A percentile compares a stretch with the other conserved stretches of the same genome.
Evolutionary conservation across 35 echinoderm and acorn worm species (phyloP).

Genomic region (Nesometra sesokonis): DNA sequence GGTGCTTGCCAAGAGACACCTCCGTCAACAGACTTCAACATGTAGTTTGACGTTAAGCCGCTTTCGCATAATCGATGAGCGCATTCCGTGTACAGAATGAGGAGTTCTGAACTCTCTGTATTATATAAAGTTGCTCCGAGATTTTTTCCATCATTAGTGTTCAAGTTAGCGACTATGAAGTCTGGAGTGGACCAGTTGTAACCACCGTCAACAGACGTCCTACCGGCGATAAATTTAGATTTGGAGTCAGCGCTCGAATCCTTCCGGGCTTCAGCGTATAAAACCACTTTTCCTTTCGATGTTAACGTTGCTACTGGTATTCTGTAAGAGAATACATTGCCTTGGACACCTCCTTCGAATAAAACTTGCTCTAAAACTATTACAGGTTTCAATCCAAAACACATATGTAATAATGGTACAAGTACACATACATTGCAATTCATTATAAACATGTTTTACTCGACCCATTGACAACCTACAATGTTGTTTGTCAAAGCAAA

Average conservation of each 20-base stretch:
- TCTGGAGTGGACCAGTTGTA: slow-evolving; percentile 9
- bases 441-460: no score
- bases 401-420: background rate
- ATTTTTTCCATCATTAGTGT: background rate
- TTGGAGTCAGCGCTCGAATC: slow-evolving; percentile 27
- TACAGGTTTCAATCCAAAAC: background rate
- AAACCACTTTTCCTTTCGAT: slow-evolving; percentile 46
- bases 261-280: slow-evolving; percentile 69
- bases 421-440: no score
- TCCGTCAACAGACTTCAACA: background rate
- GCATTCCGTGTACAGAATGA: background rate
- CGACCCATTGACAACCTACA: no score
- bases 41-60: background rate
- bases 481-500: no score
- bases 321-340: background rate
- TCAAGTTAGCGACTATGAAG: background rate
- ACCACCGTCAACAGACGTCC: slow-evolving; percentile 33
- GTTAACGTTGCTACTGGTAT: background rate
- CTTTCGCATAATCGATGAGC: background rate
- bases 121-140: background rate
- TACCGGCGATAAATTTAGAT: slow-evolving; percentile 57
- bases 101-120: background rate
- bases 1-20: background rate
- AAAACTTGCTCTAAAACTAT: background rate
- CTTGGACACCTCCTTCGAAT: background rate